phyloP scores from a whole-genome alignment of 2,113 vertebrate genomes.

The Hyperoodon ampullatus region DNA sequence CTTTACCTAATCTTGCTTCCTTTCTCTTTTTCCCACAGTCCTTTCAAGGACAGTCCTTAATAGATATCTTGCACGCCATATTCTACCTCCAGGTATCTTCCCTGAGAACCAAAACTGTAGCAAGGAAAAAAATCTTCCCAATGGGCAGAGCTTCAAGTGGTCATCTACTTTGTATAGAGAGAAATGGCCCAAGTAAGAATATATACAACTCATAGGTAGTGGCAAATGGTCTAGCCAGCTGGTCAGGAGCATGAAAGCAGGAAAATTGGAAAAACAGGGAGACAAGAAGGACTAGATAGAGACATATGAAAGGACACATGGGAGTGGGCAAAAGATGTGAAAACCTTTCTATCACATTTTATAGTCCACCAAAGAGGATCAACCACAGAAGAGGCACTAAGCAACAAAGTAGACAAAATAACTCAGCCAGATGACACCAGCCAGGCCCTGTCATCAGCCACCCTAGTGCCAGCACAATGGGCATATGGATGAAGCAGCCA shows the following conservation, averaged over 20 bases:
- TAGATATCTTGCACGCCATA: not conserved
- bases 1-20: not conserved
- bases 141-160: not conserved
- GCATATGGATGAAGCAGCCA: not conserved
- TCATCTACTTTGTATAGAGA: not conserved
- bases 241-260: not conserved
- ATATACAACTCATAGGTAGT: not conserved
- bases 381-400: not conserved
- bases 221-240: not conserved
- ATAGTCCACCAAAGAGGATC: not conserved
- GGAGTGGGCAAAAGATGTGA: not conserved
- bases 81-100: not conserved
- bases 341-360: not conserved
- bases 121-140: not conserved
- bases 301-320: not conserved
- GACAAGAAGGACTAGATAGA: not conserved
- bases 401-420: not conserved
- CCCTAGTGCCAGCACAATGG: not conserved
- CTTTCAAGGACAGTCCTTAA: not conserved
- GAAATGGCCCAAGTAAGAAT: not conserved
- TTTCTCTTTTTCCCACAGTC: not conserved
- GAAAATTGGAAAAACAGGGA: not conserved
- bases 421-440: not conserved
- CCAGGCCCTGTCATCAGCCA: not conserved
- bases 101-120: not conserved